phyloP scores from a whole-genome alignment of 2,113 vertebrate genomes.

The Pitta sordida region DNA sequence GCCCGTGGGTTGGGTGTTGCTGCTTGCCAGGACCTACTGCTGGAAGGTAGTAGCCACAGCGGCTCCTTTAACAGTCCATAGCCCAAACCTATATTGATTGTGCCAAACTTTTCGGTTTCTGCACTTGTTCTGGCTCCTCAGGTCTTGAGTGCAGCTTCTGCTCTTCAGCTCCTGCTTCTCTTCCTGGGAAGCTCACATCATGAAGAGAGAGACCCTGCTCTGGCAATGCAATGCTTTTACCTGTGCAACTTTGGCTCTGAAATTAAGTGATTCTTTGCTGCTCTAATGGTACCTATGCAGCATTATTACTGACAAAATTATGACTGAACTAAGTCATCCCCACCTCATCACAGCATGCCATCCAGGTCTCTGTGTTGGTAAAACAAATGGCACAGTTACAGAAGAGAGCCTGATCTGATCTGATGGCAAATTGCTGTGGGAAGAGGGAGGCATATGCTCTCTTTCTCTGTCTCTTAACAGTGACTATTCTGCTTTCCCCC shows the following conservation, averaged over 20 bases:
- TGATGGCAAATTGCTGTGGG: neutral
- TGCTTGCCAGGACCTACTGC: neutral
- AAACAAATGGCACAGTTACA: neutral
- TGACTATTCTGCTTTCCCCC: neutral
- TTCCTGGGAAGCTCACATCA: neutral
- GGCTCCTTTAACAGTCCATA: neutral
- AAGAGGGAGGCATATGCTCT: neutral
- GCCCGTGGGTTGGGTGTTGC: neutral
- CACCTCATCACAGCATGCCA: neutral
- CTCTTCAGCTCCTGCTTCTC: neutral
- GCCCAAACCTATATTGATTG: neutral
- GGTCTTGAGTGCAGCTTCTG: neutral
- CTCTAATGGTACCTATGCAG: neutral
- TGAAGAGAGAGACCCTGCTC: neutral
- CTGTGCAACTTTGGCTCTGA: neutral
- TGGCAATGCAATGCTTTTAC: neutral
- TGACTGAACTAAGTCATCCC: neutral
- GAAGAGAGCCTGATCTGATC: neutral
- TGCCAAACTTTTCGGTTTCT: neutral
- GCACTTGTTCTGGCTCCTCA: neutral
- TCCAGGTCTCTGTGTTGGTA: neutral
- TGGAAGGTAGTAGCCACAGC: neutral
- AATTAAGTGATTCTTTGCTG: neutral
- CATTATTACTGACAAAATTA: neutral
- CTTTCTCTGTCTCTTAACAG: neutral